A percentile compares a stretch with the other conserved stretches of the same genome.
Evolutionary conservation across 2,113 vertebrate genomes (phyloP).

Genomic region (Bubo scandiacus): DNA sequence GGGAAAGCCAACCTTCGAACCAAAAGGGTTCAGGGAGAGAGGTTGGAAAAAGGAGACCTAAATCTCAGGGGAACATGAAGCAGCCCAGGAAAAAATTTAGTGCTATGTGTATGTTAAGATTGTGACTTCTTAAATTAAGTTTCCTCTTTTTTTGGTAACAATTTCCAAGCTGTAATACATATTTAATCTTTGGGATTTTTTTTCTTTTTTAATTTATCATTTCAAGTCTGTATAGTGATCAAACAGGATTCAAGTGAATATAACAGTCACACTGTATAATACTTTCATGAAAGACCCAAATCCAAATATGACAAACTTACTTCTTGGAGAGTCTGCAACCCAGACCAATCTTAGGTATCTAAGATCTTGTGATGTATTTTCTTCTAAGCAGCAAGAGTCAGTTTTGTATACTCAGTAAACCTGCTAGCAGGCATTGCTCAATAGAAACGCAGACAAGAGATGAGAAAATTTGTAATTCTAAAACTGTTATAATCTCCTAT

Average conservation of each 20-base stretch:
- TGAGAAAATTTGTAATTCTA: background rate
- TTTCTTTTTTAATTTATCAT: background rate
- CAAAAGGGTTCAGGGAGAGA: accelerated
- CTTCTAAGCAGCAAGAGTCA: background rate
- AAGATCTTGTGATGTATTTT: background rate
- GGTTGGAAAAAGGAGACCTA: background rate
- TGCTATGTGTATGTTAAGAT: background rate
- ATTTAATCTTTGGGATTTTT: background rate
- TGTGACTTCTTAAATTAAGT: background rate
- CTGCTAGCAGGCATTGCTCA: background rate
- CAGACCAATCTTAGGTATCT: background rate
- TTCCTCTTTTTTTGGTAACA: background rate
- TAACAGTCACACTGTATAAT: background rate
- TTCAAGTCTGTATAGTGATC: background rate
- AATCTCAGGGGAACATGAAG: background rate
- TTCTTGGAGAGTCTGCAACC: background rate
- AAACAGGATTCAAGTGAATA: background rate
- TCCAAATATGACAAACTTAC: background rate
- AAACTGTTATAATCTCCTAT: background rate
- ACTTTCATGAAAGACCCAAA: background rate
- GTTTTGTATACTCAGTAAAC: background rate
- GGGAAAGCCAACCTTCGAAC: background rate
- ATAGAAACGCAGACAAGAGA: background rate
- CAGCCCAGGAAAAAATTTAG: background rate
- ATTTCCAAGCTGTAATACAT: background rate